A percentile compares a stretch with the other conserved stretches of the same genome.
These are phyloP conservation scores for Oxyteleia sp. DNA, from an alignment of 2,888 invertebrate genomes.

Conservation along the genomic window DNA sequence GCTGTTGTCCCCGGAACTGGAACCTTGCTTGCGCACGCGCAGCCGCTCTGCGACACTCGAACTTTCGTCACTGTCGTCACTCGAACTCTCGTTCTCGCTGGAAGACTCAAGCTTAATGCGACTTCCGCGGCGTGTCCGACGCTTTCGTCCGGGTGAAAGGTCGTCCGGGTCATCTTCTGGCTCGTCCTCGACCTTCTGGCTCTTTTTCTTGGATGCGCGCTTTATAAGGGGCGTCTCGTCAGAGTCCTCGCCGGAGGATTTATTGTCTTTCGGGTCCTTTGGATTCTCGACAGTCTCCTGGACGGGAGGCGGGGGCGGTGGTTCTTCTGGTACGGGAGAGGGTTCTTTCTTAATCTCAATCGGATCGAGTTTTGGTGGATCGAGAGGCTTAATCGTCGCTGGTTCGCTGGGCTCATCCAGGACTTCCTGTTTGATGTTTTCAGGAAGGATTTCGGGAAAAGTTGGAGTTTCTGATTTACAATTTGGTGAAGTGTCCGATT, in stretches of 20 bases:
- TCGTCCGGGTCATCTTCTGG: constrained; percentile 79
- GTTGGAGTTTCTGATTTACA: constrained; percentile 13
- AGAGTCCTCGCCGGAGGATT: constrained; percentile 81
- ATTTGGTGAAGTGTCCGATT: constrained; percentile 83
- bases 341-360: constrained; percentile 52
- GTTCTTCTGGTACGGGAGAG: constrained; percentile 25
- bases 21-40: constrained; percentile 82
- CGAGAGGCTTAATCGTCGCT: constrained; percentile 27
- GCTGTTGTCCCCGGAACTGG: too few species aligned
- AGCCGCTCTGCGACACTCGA: constrained; percentile 85
- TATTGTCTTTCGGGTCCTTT: constrained; percentile 55
- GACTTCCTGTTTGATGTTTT: constrained; percentile 60
- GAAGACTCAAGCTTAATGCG: constrained; percentile 84
- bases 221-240: constrained; percentile 84
- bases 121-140: constrained; percentile 82
- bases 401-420: constrained; percentile 31
- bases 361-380: constrained; percentile 40
- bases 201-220: constrained; percentile 79
- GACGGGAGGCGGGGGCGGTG: neutral
- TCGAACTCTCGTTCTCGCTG: constrained; percentile 84
- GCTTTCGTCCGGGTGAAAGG: constrained; percentile 79
- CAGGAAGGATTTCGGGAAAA: constrained; percentile 28
- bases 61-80: constrained; percentile 82
- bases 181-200: constrained; percentile 80
- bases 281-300: constrained; percentile 61